Conservation (phyloP, 1,140 invertebrate species). For the Eulimnadia texana region DNA sequence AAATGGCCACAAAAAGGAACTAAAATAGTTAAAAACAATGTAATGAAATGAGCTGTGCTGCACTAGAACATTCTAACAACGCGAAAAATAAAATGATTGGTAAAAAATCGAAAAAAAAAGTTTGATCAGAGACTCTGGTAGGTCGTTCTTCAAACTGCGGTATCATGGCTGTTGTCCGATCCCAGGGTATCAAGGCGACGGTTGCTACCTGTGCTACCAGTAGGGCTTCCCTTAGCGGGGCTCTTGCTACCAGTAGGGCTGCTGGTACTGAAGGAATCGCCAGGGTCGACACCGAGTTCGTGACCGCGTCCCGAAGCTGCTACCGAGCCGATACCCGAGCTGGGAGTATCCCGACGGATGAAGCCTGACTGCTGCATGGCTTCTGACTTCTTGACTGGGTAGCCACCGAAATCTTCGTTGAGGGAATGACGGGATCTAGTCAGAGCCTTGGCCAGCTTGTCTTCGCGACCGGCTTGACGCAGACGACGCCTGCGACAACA, state of each 20-base stretch:
- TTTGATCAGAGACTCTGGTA: no score
- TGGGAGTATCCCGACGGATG: neutral
- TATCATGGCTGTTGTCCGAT: neutral
- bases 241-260: neutral
- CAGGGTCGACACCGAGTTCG: neutral
- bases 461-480: constrained; percentile 4
- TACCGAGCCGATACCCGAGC: constrained; percentile 3
- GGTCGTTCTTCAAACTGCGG: neutral
- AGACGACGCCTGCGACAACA: constrained; percentile 21
- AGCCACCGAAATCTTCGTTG: neutral
- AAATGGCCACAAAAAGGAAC: no score
- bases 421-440: constrained; percentile 8
- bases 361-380: neutral
- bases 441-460: neutral
- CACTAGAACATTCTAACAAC: no score
- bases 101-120: no score
- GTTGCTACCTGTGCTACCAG: neutral
- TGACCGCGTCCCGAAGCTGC: neutral
- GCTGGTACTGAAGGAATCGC: neutral
- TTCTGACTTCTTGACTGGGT: neutral
- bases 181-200: no score
- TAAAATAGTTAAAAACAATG: no score
- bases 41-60: no score
- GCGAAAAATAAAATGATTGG: no score
- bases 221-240: neutral